phyloP scores from a whole-genome alignment of 2,797 vertebrate genomes.

The Acrossocheilus wenchowensis region DNA sequence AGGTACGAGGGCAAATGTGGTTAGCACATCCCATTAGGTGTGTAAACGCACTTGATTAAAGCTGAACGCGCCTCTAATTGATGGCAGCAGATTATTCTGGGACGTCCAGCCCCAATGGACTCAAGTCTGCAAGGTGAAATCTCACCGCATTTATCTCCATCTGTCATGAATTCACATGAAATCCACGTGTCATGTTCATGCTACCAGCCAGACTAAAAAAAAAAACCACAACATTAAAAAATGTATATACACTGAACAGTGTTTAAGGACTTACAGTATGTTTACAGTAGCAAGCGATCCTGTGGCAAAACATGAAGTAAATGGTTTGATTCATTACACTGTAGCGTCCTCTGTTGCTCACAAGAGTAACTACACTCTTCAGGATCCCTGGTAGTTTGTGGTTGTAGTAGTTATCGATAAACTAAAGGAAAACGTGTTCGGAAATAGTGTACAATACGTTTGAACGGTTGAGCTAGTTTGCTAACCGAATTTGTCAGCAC shows the following conservation, averaged over 20 bases:
- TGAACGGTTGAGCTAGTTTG: not conserved
- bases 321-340: not conserved
- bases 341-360: not conserved
- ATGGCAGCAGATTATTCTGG: conserved; percentile 21
- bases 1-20: conserved; percentile 61
- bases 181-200: not conserved
- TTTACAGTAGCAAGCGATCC: not conserved
- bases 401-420: no score
- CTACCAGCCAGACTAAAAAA: not conserved
- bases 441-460: not conserved
- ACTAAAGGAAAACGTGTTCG: not conserved
- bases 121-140: not conserved
- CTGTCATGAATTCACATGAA: not conserved
- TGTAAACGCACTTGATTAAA: conserved; percentile 70
- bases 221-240: not conserved
- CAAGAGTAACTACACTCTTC: not conserved
- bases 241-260: no score
- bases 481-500: not conserved
- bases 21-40: conserved; percentile 60
- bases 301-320: not conserved
- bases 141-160: not conserved
- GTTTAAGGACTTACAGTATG: not conserved
- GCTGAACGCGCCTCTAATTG: conserved; percentile 14
- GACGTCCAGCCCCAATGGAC: conserved; percentile 7
- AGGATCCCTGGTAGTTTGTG: no score